Evolutionary conservation across 23 tunicate species (phyloP), one percentile per base, ranked within the genome.

Genomic region (Phallusia fumigata): DNA sequence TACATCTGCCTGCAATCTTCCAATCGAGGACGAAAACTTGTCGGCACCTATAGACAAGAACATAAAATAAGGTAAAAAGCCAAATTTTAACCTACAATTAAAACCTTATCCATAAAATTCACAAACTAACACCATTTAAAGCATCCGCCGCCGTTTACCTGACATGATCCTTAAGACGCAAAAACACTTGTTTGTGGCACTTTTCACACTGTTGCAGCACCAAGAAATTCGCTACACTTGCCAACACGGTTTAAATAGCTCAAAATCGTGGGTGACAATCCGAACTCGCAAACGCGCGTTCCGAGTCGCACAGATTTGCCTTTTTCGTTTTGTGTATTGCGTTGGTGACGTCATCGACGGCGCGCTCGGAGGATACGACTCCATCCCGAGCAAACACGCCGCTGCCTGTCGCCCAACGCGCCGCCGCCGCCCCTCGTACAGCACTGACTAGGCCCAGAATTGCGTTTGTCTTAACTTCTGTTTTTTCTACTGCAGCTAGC

Each of bases 291-390:
- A n/a, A n/a, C n/a, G 28, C 1, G 69, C 69, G 69, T 58, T 58
- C 16, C 5, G 15, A 13, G 47, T 40, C 47, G 47, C 47, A 10
- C 3, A 24, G 69, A 58, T 58, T 58, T 58, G 69, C 69, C 69
- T 58, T 58, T 58, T 58, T 58, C 16, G 69, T 16, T 58, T 16
- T 58, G 69, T 58, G 69, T 58, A 58, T 58, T 58, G 69, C 69
- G 69, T 24, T 58, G 69, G 10, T 40, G 47, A 40, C 47, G 47
- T 40, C 47, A 40, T 40, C 47, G 47, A 40, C 47, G 69, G 69
- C 26, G 26, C 69, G 8, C 69, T 58, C 69, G 69, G 69, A 58
- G 69, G 69, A 58, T 24, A 24, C 16, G 26, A 2, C 16, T 18
- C 18, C 28, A 1, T 22, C 15, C 28, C 26, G 69, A 21, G 69